Conservation (phyloP, 1,140 invertebrate genomes). For the Paraescarpia echinospica region DNA sequence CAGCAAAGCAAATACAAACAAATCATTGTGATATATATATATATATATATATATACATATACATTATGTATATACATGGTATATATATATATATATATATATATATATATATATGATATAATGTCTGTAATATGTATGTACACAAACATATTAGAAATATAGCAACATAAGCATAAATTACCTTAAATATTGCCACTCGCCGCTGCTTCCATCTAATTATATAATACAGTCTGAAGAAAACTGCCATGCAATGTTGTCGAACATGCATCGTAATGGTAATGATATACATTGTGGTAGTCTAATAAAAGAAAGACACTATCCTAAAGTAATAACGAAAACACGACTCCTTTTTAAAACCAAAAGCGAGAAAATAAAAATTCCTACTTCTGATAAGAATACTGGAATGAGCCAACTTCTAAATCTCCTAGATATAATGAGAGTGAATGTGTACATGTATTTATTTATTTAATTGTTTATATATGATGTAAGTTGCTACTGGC, state of each 20-base stretch:
- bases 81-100: background rate
- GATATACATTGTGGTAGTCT: background rate
- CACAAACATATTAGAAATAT: background rate
- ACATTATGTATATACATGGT: background rate
- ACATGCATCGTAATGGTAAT: background rate
- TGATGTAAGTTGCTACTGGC: background rate
- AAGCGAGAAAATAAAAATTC: background rate
- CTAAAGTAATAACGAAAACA: background rate
- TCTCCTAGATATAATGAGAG: background rate
- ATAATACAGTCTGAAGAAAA: background rate
- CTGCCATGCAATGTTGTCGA: too few species aligned
- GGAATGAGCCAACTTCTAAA: background rate
- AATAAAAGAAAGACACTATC: background rate
- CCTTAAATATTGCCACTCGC: background rate
- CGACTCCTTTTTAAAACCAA: background rate
- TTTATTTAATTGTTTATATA: background rate
- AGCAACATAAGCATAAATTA: background rate
- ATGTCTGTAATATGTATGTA: background rate
- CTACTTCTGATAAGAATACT: too few species aligned
- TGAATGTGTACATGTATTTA: background rate
- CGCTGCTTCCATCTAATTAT: background rate
- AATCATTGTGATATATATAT: background rate
- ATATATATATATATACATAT: background rate
- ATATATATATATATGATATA: background rate
- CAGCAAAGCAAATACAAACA: slow-evolving; percentile 1